A percentile compares a stretch with the other conserved stretches of the same genome.
Evolutionary conservation across 2,797 vertebrate genomes (phyloP).

Genomic region (Chiroxiphia lanceolata): DNA sequence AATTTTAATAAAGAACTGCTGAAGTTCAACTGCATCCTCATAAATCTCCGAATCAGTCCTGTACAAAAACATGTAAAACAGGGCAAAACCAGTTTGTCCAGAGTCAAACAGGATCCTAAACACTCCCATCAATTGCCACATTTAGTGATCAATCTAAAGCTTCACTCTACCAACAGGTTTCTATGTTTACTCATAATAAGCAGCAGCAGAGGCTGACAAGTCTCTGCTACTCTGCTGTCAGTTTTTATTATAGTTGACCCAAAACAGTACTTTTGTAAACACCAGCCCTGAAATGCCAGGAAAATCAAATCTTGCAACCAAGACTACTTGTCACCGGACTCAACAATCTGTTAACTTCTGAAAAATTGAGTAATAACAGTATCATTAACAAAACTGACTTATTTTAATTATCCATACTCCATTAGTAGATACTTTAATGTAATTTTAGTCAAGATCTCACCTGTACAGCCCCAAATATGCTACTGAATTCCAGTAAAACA

Average conservation of each 20-base stretch:
- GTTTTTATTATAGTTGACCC: not conserved
- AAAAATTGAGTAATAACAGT: not conserved
- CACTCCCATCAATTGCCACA: not conserved
- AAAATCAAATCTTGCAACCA: not conserved
- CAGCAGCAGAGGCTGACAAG: not conserved
- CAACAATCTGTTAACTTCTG: not conserved
- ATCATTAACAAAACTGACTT: not conserved
- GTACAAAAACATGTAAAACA: not conserved
- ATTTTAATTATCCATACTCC: not conserved
- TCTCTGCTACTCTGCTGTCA: not conserved
- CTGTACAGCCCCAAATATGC: not conserved
- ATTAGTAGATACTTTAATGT: not conserved
- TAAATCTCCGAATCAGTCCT: slow-evolving; percentile 98
- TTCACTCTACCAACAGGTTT: not conserved
- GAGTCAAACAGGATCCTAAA: not conserved
- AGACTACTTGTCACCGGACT: not conserved
- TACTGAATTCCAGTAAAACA: not conserved
- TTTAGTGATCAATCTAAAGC: not conserved
- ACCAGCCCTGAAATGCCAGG: not conserved
- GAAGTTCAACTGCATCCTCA: slow-evolving; percentile 96
- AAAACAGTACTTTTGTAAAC: not conserved
- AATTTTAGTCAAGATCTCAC: not conserved
- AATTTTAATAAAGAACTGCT: slow-evolving; percentile 97
- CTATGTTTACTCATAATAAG: not conserved
- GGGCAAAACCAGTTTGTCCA: not conserved